A percentile compares a stretch with the other conserved stretches of the same genome.
Evolutionary conservation across 2,113 vertebrate species (phyloP).

Genomic region (Nerophis lumbriciformis): DNA sequence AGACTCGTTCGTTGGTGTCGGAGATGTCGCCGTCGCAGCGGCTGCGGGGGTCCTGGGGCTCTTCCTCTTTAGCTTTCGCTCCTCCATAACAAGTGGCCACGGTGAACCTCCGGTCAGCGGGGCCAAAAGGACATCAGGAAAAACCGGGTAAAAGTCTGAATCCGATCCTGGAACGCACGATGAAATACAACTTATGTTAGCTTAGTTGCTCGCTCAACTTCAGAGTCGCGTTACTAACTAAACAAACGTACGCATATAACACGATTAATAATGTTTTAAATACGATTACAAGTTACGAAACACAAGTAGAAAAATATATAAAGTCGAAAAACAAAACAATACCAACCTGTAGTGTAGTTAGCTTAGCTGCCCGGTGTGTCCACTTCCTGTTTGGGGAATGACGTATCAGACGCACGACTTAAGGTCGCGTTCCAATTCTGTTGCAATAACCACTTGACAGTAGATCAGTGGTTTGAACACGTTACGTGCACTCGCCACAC

Average conservation of each 20-base stretch:
- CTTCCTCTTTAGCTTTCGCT: conserved; percentile 87
- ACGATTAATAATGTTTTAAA: background rate
- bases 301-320: no score
- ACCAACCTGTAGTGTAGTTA: background rate
- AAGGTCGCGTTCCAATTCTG: conserved; percentile 3
- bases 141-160: no score
- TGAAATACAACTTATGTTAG: no score
- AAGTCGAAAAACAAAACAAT: no score
- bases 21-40: conserved; percentile 47
- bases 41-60: conserved; percentile 77
- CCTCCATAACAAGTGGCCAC: conserved; percentile 81
- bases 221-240: no score
- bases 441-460: rapidly evolving
- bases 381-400: conserved; percentile 52
- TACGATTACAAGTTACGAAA: background rate
- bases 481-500: background rate
- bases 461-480: background rate
- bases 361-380: conserved; percentile 10
- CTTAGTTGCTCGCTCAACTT: conserved; percentile 7
- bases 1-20: conserved; percentile 43
- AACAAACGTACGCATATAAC: background rate
- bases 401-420: no score
- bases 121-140: no score
- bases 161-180: no score
- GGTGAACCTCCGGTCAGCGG: background rate